Conservation (phyloP, 2,113 vertebrate species). For the Zosterops pallidus region DNA sequence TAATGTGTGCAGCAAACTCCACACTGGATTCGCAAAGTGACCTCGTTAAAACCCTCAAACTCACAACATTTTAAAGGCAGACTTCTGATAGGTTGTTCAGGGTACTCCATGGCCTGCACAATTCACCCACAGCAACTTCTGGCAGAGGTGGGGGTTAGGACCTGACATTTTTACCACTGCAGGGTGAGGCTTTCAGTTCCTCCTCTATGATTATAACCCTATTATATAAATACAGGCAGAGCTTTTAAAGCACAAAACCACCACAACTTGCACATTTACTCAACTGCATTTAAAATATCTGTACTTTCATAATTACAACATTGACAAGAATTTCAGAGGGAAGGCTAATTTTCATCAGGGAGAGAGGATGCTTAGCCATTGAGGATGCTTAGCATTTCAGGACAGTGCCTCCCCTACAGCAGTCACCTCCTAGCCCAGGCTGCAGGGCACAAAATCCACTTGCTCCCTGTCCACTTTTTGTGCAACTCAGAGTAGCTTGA, state of each 20-base stretch:
- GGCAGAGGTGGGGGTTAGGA: not conserved
- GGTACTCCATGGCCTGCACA: not conserved
- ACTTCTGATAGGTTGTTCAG: not conserved
- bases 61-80: not conserved
- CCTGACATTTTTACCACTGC: not conserved
- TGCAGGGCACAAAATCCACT: not conserved
- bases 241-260: not conserved
- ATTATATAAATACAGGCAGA: constrained; percentile 1
- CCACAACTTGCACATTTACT: not conserved
- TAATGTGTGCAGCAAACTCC: not conserved
- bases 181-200: not conserved
- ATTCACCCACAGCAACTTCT: not conserved
- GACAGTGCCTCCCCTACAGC: not conserved
- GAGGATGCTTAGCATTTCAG: not conserved
- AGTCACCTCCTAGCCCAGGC: not conserved
- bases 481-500: not conserved
- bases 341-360: not conserved
- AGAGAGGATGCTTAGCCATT: not conserved
- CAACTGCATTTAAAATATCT: constrained; percentile 1
- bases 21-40: not conserved
- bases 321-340: not conserved
- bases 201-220: constrained; percentile 10
- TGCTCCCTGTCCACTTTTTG: not conserved
- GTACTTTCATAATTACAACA: not conserved
- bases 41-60: not conserved